Conservation (phyloP, 1,140 invertebrate species). For the Alviniconcha marisindica region DNA sequence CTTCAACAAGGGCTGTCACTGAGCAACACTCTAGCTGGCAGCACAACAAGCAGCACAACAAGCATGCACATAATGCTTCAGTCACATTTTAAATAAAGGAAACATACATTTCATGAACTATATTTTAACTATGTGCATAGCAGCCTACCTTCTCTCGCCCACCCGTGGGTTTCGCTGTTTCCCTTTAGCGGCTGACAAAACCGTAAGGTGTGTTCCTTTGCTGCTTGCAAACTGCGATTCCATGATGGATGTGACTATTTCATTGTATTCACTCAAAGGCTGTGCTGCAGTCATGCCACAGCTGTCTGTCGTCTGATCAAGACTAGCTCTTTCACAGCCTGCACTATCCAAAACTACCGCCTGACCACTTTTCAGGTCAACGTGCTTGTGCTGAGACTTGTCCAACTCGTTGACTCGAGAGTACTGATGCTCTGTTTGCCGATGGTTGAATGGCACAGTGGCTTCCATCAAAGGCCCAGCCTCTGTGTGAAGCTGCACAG, state of each 20-base stretch:
- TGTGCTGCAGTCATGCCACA: background rate
- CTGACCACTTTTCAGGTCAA: background rate
- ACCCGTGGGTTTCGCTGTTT: constrained; percentile 5
- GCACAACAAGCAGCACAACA: too few relatives aligned
- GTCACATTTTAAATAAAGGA: too few relatives aligned
- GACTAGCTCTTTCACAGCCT: background rate
- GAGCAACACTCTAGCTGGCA: too few relatives aligned
- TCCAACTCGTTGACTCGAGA: background rate
- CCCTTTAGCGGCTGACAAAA: background rate
- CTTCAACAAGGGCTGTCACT: too few relatives aligned
- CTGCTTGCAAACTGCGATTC: background rate
- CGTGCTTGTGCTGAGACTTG: background rate
- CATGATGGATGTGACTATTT: background rate
- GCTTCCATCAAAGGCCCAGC: too few relatives aligned
- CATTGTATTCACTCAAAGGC: constrained; percentile 18
- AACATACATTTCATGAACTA: too few relatives aligned
- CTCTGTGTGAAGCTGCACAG: too few relatives aligned
- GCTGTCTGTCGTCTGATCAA: background rate
- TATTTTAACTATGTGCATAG: background rate
- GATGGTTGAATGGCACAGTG: background rate
- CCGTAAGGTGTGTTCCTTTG: background rate
- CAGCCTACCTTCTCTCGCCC: constrained; percentile 16
- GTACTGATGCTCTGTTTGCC: background rate
- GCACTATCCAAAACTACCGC: background rate
- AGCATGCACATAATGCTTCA: too few relatives aligned